These are phyloP conservation scores for Acanthosepion esculentum DNA, from an alignment of 2,888 invertebrate species.

Conservation along the genomic window DNA sequence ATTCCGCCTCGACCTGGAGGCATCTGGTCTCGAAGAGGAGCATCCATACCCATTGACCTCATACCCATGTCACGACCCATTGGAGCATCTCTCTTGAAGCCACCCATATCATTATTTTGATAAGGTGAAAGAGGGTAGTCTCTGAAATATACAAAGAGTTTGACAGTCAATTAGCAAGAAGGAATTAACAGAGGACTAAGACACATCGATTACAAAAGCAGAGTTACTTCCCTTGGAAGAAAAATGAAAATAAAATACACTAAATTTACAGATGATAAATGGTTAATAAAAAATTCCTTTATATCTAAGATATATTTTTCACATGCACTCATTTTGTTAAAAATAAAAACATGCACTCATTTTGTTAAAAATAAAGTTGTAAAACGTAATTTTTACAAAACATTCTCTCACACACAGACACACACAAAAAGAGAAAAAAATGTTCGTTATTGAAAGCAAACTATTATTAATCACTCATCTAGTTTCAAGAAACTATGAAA, in stretches of 20 bases:
- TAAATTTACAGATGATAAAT: too few relatives aligned
- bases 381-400: too few relatives aligned
- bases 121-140: conserved; percentile 24
- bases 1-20: conserved; percentile 35
- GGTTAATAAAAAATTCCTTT: too few relatives aligned
- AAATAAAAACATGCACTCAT: too few relatives aligned
- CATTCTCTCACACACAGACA: too few relatives aligned
- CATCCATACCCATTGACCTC: conserved; percentile 45
- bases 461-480: too few relatives aligned
- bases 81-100: conserved; percentile 42
- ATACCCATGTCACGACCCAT: conserved; percentile 48
- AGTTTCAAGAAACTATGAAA: too few relatives aligned
- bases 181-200: background rate
- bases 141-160: background rate
- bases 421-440: too few relatives aligned
- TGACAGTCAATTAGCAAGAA: background rate
- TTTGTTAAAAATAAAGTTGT: too few relatives aligned
- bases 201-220: background rate
- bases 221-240: background rate
- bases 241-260: background rate
- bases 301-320: too few relatives aligned
- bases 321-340: too few relatives aligned
- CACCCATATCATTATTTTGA: conserved; percentile 43
- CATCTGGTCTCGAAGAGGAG: conserved; percentile 35
- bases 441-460: too few relatives aligned